Evolutionary conservation across 1,140 invertebrate species (phyloP).

Genomic region (Papilio helenus): DNA sequence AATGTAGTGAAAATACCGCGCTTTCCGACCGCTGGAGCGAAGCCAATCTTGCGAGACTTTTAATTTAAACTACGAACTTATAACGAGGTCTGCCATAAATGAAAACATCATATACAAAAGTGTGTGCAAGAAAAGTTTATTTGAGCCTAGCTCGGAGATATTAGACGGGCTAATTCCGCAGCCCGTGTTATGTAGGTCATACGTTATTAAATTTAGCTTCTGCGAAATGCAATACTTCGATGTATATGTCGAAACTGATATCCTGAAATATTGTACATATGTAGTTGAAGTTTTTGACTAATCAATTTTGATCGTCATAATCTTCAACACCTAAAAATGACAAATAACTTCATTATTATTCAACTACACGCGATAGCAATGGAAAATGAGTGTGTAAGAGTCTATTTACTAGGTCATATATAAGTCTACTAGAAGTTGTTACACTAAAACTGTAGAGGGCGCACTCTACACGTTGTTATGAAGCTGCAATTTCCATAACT

Average conservation of each 20-base stretch:
- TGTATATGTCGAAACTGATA: not conserved
- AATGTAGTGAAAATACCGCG: constrained; percentile 30
- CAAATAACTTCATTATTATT: no score
- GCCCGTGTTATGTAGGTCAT: constrained; percentile 23
- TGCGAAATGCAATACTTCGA: not conserved
- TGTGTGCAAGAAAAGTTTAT: constrained; percentile 32
- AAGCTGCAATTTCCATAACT: constrained; percentile 30
- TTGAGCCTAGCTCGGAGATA: constrained; percentile 19
- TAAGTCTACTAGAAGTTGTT: constrained; percentile 5
- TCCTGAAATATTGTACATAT: not conserved
- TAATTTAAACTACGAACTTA: constrained; percentile 40
- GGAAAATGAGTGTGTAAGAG: no score
- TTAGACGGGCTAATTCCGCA: constrained; percentile 24
- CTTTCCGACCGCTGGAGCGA: not conserved
- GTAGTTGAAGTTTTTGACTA: not conserved
- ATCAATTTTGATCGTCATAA: no score
- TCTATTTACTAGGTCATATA: no score
- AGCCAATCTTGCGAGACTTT: constrained; percentile 37
- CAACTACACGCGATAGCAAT: no score
- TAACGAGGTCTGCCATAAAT: constrained; percentile 32
- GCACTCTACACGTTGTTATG: constrained; percentile 17
- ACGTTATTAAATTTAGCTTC: not conserved
- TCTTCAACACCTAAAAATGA: no score
- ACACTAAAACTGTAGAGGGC: not conserved
- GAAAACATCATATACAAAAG: constrained; percentile 36